phyloP scores from a whole-genome alignment of 2,888 invertebrate genomes.

The Phaonia tiefii region DNA sequence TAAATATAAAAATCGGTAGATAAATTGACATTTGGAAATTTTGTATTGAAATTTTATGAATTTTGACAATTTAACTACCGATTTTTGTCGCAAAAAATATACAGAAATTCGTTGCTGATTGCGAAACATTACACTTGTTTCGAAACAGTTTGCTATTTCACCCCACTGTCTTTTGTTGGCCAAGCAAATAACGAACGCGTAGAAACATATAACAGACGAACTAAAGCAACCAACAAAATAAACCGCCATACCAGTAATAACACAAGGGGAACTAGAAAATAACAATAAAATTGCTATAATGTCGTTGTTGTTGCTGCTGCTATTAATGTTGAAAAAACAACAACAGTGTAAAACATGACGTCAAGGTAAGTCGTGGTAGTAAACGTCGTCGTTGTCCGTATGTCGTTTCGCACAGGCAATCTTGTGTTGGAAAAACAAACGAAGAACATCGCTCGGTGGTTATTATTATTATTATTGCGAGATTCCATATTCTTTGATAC shows the following conservation, averaged over 20 bases:
- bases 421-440: too few relatives aligned
- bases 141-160: not conserved
- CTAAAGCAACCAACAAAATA: conserved; percentile 11
- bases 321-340: conserved; percentile 16
- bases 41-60: too few relatives aligned
- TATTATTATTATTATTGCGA: not conserved
- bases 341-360: conserved; percentile 44
- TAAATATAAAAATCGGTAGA: too few relatives aligned
- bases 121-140: too few relatives aligned
- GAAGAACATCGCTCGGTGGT: too few relatives aligned
- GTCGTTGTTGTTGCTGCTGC: not conserved
- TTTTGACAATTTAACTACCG: too few relatives aligned
- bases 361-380: conserved; percentile 50
- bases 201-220: too few relatives aligned
- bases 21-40: too few relatives aligned
- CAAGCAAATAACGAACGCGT: too few relatives aligned
- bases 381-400: conserved; percentile 17
- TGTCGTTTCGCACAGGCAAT: not conserved
- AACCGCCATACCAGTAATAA: not conserved
- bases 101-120: too few relatives aligned
- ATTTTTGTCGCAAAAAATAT: too few relatives aligned
- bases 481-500: not conserved
- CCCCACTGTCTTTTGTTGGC: not conserved
- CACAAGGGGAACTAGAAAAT: conserved; percentile 9
- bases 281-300: not conserved